Percentiles rank a stretch among this genome's conserved stretches.
phyloP scores from a whole-genome alignment of 2,797 vertebrate species.

The Rhodeus uyekii region DNA sequence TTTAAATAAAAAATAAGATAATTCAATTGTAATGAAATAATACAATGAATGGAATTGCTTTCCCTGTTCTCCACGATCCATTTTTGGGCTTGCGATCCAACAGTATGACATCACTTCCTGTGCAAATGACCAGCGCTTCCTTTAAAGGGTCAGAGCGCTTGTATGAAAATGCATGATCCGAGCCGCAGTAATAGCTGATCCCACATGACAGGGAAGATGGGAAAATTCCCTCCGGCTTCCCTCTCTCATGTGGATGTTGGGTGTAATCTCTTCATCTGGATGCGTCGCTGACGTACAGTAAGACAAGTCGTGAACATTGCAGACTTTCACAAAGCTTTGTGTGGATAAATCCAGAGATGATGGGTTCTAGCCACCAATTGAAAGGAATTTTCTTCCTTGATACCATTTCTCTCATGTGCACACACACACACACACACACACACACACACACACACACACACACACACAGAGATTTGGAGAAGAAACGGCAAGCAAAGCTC shows the following conservation, averaged over 20 bases:
- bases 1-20: no score
- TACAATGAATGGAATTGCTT: not conserved
- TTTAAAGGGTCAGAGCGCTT: conserved; percentile 49
- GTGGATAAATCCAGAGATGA: conserved; percentile 26
- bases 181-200: conserved; percentile 38
- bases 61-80: no score
- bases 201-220: conserved; percentile 21
- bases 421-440: not conserved
- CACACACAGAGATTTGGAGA: not conserved
- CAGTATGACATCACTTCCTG: conserved; percentile 19
- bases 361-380: not conserved
- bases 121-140: conserved; percentile 37
- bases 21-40: not conserved
- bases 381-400: conserved; percentile 13
- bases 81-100: not conserved
- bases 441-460: no score
- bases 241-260: conserved; percentile 27
- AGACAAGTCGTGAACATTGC: conserved; percentile 3
- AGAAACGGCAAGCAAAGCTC: conserved; percentile 14
- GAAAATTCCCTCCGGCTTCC: conserved; percentile 35
- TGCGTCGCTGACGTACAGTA: conserved; percentile 21
- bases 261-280: conserved; percentile 46
- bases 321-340: conserved; percentile 22
- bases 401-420: not conserved
- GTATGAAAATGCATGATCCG: conserved; percentile 44